Conservation (phyloP, 2,888 invertebrate species). For the Aspidapion aeneum region DNA sequence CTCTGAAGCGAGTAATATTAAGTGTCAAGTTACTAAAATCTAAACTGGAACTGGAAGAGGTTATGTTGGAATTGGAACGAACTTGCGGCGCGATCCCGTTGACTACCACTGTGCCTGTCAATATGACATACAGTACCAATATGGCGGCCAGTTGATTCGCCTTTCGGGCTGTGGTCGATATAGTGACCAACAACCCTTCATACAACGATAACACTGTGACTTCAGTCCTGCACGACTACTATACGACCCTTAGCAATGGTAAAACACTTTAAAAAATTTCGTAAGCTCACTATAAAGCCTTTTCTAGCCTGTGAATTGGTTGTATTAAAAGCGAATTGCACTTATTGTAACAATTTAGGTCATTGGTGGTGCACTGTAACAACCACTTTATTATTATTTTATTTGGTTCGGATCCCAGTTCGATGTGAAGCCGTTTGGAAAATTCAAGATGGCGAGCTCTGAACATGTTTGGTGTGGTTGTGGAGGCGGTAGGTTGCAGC, state of each 20-base stretch:
- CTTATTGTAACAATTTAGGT: not conserved
- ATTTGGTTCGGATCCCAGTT: conserved; percentile 1
- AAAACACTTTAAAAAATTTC: not conserved
- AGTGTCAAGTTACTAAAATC: not conserved
- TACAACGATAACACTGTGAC: conserved; percentile 19
- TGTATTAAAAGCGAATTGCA: not conserved
- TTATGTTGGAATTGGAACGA: conserved; percentile 19
- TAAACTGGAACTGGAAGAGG: conserved; percentile 24
- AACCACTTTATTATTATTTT: not conserved
- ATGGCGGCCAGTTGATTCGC: conserved; percentile 22
- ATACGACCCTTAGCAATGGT: not conserved
- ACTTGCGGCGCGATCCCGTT: not conserved
- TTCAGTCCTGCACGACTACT: conserved; percentile 1
- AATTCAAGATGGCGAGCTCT: not conserved
- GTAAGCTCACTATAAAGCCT: not conserved
- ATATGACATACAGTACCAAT: conserved; percentile 17
- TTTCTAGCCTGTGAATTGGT: not conserved
- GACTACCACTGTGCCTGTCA: conserved; percentile 10
- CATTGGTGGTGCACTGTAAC: not conserved
- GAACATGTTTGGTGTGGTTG: not conserved
- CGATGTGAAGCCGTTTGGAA: not conserved
- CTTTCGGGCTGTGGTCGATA: conserved; percentile 24
- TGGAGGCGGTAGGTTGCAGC: not conserved
- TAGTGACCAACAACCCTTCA: conserved; percentile 25
- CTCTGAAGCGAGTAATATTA: not conserved